A percentile compares a stretch with the other conserved stretches of the same genome.
Conservation (phyloP, 2,113 vertebrate species). For the Phrynosoma blainvillii region DNA sequence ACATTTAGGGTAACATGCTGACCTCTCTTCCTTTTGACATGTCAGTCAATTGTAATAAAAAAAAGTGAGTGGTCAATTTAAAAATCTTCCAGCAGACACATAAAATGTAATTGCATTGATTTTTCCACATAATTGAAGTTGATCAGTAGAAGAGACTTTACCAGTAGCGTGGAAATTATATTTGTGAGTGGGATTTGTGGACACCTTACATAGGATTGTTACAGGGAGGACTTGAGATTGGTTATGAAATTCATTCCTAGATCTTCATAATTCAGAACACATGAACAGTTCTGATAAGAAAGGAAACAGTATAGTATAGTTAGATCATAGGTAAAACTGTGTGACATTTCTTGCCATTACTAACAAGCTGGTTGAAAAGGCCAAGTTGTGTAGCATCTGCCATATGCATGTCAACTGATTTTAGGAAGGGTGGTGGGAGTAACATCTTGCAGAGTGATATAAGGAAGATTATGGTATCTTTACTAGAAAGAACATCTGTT, state of each 20-base stretch:
- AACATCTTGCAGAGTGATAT: constrained; percentile 67
- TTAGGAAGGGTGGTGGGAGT: constrained; percentile 66
- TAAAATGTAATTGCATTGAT: constrained; percentile 63
- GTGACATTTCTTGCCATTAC: constrained; percentile 42
- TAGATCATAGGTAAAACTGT: too few species aligned
- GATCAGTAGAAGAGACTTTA: constrained; percentile 40
- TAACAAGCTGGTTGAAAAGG: constrained; percentile 63
- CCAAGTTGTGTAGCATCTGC: constrained; percentile 51
- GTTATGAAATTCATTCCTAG: constrained; percentile 12
- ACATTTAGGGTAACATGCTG: constrained; percentile 44
- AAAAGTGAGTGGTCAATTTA: constrained; percentile 52
- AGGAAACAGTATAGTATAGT: too few species aligned
- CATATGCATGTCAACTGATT: constrained; percentile 69
- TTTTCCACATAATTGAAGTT: constrained; percentile 61
- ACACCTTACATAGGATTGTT: constrained; percentile 6
- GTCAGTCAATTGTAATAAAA: constrained; percentile 41
- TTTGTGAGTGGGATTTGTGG: constrained; percentile 56
- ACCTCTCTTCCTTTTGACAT: constrained; percentile 47
- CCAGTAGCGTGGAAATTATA: constrained; percentile 47
- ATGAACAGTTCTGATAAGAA: neutral
- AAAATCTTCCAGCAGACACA: constrained; percentile 57
- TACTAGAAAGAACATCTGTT: constrained; percentile 75
- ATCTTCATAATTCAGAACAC: neutral
- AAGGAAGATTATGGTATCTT: constrained; percentile 64
- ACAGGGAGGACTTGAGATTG: neutral